phyloP scores from a whole-genome alignment of 64 coral and sea anemone genomes.

The Montipora foliosa region DNA sequence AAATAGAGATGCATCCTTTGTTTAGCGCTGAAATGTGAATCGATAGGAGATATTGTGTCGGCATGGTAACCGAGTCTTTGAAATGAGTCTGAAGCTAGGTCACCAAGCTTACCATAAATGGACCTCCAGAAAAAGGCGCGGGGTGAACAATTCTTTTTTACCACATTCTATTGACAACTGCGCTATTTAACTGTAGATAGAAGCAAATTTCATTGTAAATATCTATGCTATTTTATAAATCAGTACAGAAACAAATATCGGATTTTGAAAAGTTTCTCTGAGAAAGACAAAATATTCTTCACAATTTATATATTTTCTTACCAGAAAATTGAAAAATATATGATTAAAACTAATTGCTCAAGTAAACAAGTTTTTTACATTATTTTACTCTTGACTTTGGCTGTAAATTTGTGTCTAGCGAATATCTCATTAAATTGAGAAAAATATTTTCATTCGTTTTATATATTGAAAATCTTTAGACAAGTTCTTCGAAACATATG shows the following conservation, averaged over 20 bases:
- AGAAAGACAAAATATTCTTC: not conserved
- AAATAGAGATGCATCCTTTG: no score
- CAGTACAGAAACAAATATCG: not conserved
- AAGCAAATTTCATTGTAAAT: constrained; percentile 7
- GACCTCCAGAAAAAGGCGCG: no score
- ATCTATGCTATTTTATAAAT: not conserved
- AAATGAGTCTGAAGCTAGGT: no score
- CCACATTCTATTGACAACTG: not conserved
- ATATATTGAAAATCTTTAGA: not conserved
- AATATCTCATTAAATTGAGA: no score
- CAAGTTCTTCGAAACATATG: no score
- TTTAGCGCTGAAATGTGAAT: no score
- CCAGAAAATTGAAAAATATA: not conserved
- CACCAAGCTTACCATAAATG: no score
- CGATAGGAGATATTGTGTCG: no score
- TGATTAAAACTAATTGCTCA: not conserved
- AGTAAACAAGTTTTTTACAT: not conserved
- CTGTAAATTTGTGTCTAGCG: constrained; percentile 13
- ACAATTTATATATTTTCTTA: constrained; percentile 17
- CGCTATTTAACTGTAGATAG: not conserved
- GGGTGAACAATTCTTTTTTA: not conserved
- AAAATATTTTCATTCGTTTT: no score
- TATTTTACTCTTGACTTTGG: not conserved
- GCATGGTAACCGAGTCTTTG: no score
- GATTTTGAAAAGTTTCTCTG: not conserved